phyloP scores from a whole-genome alignment of 2,888 invertebrate genomes.

The Drosophila mettleri region DNA sequence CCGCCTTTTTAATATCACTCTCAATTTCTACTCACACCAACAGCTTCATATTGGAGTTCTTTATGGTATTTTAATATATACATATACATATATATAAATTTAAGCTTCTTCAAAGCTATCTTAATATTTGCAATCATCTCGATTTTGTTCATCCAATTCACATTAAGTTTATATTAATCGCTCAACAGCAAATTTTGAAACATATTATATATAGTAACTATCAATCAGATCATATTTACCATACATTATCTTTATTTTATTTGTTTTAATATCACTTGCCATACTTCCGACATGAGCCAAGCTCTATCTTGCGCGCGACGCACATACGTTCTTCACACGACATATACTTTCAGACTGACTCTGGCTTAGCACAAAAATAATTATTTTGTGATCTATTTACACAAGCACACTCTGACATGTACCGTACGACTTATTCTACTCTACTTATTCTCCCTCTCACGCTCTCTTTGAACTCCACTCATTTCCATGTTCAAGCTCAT shows the following conservation, averaged over 20 bases:
- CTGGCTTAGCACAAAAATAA: not conserved
- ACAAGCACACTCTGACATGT: not conserved
- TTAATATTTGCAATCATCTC: conserved; percentile 6
- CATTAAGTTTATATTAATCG: no score
- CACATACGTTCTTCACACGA: not conserved
- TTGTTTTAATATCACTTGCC: not conserved
- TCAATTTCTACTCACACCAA: not conserved
- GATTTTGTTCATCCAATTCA: no score
- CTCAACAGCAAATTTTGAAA: no score
- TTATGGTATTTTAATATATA: not conserved
- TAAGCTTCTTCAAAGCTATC: not conserved
- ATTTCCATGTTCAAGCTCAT: not conserved
- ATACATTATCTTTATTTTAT: no score
- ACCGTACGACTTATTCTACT: no score
- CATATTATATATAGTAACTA: no score
- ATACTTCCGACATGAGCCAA: not conserved
- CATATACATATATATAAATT: no score
- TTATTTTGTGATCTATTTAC: not conserved
- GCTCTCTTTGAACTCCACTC: not conserved
- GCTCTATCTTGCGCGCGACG: not conserved
- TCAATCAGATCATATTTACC: no score
- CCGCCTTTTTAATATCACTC: not conserved
- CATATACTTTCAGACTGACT: not conserved
- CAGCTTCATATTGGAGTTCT: not conserved
- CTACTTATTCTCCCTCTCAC: not conserved